Evolutionary conservation across 2,113 vertebrate species (phyloP), one percentile per base, ranked within the genome.

Genomic region (Coturnix japonica): DNA sequence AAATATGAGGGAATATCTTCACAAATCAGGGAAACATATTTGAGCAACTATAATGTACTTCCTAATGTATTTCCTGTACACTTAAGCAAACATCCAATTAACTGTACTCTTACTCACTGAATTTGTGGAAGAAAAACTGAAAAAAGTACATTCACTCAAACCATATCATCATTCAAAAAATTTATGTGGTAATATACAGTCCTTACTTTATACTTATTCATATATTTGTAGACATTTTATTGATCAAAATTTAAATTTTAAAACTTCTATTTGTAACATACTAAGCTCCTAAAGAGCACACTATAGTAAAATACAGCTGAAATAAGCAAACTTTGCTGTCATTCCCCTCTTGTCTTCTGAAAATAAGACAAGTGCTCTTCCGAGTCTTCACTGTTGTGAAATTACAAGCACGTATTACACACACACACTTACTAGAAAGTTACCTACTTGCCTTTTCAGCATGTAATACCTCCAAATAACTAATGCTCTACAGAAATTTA

Each of bases 21-120:
- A 65, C 51, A 89, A 81, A 88, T 60, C 39, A 70, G 26, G 9
- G 51, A 81, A 70, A 25, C 83, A 81, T 86, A 31, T 12, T 47
- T 70, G 13, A 86, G 26, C 25, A 78, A 35, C 23, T 30, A 39
- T 4, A 21, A 84, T 4, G 13, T 31, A 70, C 2, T 35, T 49
- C 14, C 12, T 37, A 37, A 37, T 37, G 7, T 37, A 37, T 37
- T 37, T 37, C 37, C 37, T 37, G 37, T 37, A 37, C 37, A 37
- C 37, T 37, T 49, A 69, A 19, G n/a, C 44, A 49, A 47, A 19
- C 13, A 17, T 35, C 18, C 49, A 28, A 53, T 33, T 60, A 87
- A 56, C 2, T 37, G 2, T 26, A 65, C 9, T 28, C 61, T 21
- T 77, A 31, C 67, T 86, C 85, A 46, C 51, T 53, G 26, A 56